Evolutionary conservation across 2,113 vertebrate species (phyloP), one percentile per base, ranked within the genome.

Genomic region (Pao palembangensis): DNA sequence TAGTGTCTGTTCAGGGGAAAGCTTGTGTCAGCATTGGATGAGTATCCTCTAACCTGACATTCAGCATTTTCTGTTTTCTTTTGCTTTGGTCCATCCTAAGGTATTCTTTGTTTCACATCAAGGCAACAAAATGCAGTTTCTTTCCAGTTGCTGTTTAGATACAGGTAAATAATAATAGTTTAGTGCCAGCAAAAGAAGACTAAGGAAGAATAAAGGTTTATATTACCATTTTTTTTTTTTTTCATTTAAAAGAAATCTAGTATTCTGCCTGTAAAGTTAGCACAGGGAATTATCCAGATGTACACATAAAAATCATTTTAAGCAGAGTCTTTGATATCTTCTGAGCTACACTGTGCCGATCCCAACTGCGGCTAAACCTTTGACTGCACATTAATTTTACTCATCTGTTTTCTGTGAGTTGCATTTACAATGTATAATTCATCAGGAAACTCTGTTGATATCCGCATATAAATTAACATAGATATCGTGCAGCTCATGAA

Each of bases 391-490:
- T 77, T 83, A 41, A 85, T 85, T 81, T 81, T 63, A 68, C 78
- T 83, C 83, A 80, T 84, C 74, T 76, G 70, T 80, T 78, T 85
- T 80, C 69, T 65, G 68, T 65, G 78, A 74, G 56, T 78, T 79
- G 78, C 73, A 79, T 84, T 61, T 78, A 78, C 71, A 3, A 82
- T 85, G 81, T 81, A 83, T 87, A 84, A 88, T 87, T 88, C 79
- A 88, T 88, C 72, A 82, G 73, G 76, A 56, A 70, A 74, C 72
- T 72, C 72, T 67, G 80, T 79, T 78, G 78, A 80, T 87, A 81
- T 71, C 74, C 50, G 82, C 82, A 81, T 83, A 81, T 85, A 76
- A 82, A 87, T 84, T 68, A 83, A 83, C 67, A 84, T 69, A 14
- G 69, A 80, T 81, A 74, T 85, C 75, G 71, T 78, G 75, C 79